A percentile compares a stretch with the other conserved stretches of the same genome.
Evolutionary conservation across 2,797 vertebrate genomes (phyloP).

Genomic region (Xenentodon cancila): DNA sequence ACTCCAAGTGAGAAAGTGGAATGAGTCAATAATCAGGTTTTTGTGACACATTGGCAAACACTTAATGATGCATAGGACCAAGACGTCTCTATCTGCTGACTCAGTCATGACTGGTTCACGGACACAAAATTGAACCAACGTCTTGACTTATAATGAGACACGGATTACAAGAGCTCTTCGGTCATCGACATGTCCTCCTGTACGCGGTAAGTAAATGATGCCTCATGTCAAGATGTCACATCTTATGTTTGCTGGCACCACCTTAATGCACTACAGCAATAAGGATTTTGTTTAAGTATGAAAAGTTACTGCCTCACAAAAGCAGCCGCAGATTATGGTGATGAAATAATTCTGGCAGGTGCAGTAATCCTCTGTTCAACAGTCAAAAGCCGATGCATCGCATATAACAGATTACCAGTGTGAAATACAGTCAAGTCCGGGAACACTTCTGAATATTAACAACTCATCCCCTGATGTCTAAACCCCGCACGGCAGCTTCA

Average conservation of each 20-base stretch:
- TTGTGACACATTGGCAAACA: constrained; percentile 29
- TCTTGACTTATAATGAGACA: not conserved
- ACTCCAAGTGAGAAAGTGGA: not conserved
- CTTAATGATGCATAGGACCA: constrained; percentile 31
- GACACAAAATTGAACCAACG: not conserved
- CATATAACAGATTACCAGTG: constrained; percentile 65
- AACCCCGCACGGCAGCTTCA: constrained; percentile 28
- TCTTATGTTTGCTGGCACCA: not conserved
- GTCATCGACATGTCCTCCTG: not conserved
- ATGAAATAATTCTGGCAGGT: constrained; percentile 71
- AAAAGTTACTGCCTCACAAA: constrained; percentile 47
- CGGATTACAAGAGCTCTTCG: not conserved
- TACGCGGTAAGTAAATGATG: not conserved
- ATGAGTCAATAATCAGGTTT: constrained; percentile 26
- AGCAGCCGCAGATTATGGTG: constrained; percentile 60
- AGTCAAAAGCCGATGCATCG: constrained; percentile 40
- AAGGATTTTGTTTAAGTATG: constrained; percentile 53
- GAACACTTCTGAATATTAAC: constrained; percentile 69
- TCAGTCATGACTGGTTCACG: constrained; percentile 36
- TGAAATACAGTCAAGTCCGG: constrained; percentile 59
- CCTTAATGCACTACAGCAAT: constrained; percentile 20
- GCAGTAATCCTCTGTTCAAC: constrained; percentile 70
- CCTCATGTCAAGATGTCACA: too few species aligned
- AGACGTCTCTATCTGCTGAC: constrained; percentile 37
- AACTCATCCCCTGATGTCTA: constrained; percentile 52